Evolutionary conservation across 2,888 invertebrate species (phyloP), one percentile per base, ranked within the genome.

Genomic region (Bombylius discolor): DNA sequence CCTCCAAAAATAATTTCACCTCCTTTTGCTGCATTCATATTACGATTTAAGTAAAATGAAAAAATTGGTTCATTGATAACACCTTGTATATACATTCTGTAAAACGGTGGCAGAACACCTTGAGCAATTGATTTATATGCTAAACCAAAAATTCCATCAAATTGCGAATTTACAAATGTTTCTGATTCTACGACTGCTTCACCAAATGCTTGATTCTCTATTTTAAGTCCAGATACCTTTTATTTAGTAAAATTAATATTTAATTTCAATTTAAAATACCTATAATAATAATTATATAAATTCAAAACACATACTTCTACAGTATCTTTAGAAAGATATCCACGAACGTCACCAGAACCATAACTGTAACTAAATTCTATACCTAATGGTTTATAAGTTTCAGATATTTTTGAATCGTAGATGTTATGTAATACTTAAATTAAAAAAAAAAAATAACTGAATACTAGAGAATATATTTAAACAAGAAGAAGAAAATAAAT

Each of bases 91-190:
- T 91, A 80, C 89, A 98, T 92, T 70, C 87, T 88, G 75, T 96
- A 86, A 74, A 98, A 95, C 53, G 94, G 90, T 0, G 98, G 95
- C 50, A 79, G 77, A 51, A 98, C 95, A 57, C 85, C 83, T 76
- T 96, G 94, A 59, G 97, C 81, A 68, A 99, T 96, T 36, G 82
- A 83, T 64, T 80, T 80, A 74, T 91, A 98, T 2, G 83, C 96
- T 83, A 98, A 83, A 60, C 98, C 98, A 55, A 99, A 81, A 68
- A 99, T 98, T 59, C 99, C 96, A 76, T 99, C 99, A 76, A 99
- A 99, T 78, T 97, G 97, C 60, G 97, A 98, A 49, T 96, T 96
- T 36, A 99, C 91, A 77, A 99, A 99, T n/a, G 94, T 87, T 49
- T 36, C 39, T 32, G 89, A 74, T 55, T 99, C 98, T 77, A 99